Evolutionary conservation across 2,113 vertebrate species (phyloP), one percentile per base, ranked within the genome.

Genomic region (Burhinus oedicnemus): DNA sequence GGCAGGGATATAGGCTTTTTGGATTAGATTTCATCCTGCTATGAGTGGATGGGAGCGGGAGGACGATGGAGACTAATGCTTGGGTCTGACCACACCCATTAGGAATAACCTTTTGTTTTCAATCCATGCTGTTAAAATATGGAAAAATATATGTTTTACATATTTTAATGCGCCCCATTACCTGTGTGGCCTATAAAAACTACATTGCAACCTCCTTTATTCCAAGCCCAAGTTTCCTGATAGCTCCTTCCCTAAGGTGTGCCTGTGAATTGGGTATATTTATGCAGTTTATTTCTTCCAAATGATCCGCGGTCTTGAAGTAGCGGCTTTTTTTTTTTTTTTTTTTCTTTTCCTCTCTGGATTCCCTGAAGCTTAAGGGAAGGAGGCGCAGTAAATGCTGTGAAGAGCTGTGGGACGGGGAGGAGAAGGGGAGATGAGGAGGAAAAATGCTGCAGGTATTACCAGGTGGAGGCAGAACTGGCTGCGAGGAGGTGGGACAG

Each of bases 211-310:
- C 93, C 82, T 95, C 84, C 93, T 93, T 79, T 95, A 94, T 84
- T 92, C 96, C 77, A 92, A 93, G 83, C 95, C 92, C 92, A 91
- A 70, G 87, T 92, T 91, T 85, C 90, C 87, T 1, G 0, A 79
- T 83, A 96, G 95, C 92, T 82, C 84, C 86, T 95, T 97, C 88
- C 93, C 78, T 71, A 52, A 92, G 62, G 85, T 81, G 87, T 93
- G 60, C 90, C 95, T 93, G 95, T 96, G 95, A 97, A 94, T 91
- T 95, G 81, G 96, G 64, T 97, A 77, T 97, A 95, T 95, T 97
- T 95, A 87, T 93, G 91, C 95, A 89, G 90, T 96, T 95, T 85
- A 80, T 92, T 96, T 91, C 96, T 98, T 98, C 96, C 93, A 76
- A 65, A 84, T 49, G 85, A 95, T 84, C 74, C 5, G 1, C 45